These are phyloP conservation scores for Pseudachorutes palmiensis DNA, from an alignment of 1,140 invertebrate species.

Conservation along the genomic window DNA sequence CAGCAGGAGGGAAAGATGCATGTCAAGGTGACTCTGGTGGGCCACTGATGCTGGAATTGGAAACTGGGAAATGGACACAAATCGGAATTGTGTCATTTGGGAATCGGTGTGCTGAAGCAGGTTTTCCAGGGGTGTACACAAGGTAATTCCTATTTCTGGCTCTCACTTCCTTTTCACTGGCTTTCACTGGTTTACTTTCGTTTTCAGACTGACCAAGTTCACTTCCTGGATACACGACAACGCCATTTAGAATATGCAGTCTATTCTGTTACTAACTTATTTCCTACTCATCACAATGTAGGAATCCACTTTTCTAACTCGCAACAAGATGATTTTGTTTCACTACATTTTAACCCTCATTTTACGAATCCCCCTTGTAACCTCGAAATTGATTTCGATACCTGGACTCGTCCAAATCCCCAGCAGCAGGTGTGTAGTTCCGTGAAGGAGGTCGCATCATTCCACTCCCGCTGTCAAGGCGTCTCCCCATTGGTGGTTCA, in stretches of 20 bases:
- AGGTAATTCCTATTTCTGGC: conserved; percentile 5
- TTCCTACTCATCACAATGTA: too few species aligned
- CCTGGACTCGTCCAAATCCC: too few species aligned
- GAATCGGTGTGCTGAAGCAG: conserved; percentile 72
- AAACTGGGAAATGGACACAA: conserved; percentile 65
- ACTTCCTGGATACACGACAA: conserved; percentile 30
- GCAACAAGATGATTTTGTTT: too few species aligned
- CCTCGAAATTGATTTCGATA: too few species aligned
- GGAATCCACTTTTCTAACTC: too few species aligned
- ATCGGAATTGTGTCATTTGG: conserved; percentile 85
- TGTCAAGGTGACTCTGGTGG: conserved; percentile 61
- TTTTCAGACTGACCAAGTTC: conserved; percentile 26
- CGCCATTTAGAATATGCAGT: conserved; percentile 12
- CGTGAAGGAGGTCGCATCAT: too few species aligned
- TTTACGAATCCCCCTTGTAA: too few species aligned
- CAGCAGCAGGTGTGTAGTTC: too few species aligned
- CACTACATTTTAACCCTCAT: too few species aligned
- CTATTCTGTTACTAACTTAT: neutral
- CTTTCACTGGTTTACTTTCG: neutral
- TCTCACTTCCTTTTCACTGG: neutral
- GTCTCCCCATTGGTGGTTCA: too few species aligned
- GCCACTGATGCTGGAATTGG: conserved; percentile 68
- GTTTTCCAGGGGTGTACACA: conserved; percentile 28
- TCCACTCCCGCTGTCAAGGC: too few species aligned
- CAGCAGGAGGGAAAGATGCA: conserved; percentile 80